Conservation (phyloP, 1,140 invertebrate species). For the Diabrotica undecimpunctata region DNA sequence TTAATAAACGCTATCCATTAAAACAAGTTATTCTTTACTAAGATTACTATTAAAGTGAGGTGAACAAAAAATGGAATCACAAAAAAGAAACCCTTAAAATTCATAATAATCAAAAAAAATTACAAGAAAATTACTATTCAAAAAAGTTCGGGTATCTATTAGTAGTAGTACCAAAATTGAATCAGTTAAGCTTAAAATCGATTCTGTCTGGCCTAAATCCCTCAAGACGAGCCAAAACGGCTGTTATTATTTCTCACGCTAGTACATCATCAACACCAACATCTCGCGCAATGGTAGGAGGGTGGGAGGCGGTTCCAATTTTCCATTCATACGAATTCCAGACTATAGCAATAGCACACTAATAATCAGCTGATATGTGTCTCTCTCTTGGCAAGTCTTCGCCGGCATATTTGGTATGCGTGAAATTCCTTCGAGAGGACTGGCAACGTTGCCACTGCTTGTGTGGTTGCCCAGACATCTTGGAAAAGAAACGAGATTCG, state of each 20-base stretch:
- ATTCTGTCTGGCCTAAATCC: not conserved
- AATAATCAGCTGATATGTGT: not conserved
- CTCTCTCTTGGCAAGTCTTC: not conserved
- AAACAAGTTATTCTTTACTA: too few relatives aligned
- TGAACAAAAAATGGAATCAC: too few relatives aligned
- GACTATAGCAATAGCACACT: not conserved
- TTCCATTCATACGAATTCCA: constrained; percentile 2
- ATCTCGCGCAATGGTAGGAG: not conserved
- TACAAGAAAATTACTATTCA: too few relatives aligned
- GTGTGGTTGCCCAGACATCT: not conserved
- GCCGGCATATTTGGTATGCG: not conserved
- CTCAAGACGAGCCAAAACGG: not conserved
- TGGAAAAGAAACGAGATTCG: not conserved
- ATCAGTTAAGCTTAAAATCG: too few relatives aligned
- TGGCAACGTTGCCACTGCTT: not conserved
- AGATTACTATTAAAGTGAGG: too few relatives aligned
- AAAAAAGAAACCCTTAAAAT: too few relatives aligned
- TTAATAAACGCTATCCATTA: too few relatives aligned
- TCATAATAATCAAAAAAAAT: too few relatives aligned
- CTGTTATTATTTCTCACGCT: constrained; percentile 2
- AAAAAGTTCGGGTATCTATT: too few relatives aligned
- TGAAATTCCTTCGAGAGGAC: not conserved
- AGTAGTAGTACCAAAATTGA: too few relatives aligned
- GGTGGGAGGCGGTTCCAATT: not conserved
- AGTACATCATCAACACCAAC: not conserved